Conservation (phyloP, 1,140 invertebrate genomes). For the Phymorhynchus buccinoides region DNA sequence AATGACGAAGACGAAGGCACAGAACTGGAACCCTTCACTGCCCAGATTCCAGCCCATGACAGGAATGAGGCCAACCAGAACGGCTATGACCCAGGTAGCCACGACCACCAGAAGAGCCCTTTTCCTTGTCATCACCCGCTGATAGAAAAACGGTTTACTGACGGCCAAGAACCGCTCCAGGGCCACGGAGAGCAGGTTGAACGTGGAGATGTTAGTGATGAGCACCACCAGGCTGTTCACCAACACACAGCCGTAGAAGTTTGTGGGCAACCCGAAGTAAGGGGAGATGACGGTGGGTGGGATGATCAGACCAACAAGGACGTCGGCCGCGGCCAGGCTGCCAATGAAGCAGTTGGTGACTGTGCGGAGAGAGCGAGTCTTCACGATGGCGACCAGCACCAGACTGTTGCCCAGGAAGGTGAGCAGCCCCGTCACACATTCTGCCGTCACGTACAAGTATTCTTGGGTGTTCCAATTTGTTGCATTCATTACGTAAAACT, state of each 20-base stretch:
- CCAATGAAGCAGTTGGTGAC: constrained; percentile 75
- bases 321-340: constrained; percentile 73
- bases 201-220: constrained; percentile 71
- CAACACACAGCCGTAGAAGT: constrained; percentile 68
- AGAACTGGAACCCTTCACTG: constrained; percentile 45
- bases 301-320: constrained; percentile 71
- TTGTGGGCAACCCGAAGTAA: constrained; percentile 58
- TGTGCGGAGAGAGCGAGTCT: constrained; percentile 69
- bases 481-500: background rate
- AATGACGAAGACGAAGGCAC: constrained; percentile 65
- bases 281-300: constrained; percentile 63
- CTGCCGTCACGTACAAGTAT: constrained; percentile 58
- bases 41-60: constrained; percentile 67
- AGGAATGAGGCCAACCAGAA: constrained; percentile 65
- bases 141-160: constrained; percentile 65
- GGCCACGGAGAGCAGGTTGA: constrained; percentile 66
- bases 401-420: constrained; percentile 71
- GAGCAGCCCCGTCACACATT: constrained; percentile 59
- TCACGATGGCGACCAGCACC: constrained; percentile 72
- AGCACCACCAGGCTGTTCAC: constrained; percentile 66
- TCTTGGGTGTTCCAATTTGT: background rate
- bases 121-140: constrained; percentile 53
- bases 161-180: constrained; percentile 68
- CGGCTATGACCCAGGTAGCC: constrained; percentile 58
- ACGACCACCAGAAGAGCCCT: constrained; percentile 55